These are phyloP conservation scores for Desoria tigrina DNA, from an alignment of 2,888 invertebrate genomes.

Conservation along the genomic window DNA sequence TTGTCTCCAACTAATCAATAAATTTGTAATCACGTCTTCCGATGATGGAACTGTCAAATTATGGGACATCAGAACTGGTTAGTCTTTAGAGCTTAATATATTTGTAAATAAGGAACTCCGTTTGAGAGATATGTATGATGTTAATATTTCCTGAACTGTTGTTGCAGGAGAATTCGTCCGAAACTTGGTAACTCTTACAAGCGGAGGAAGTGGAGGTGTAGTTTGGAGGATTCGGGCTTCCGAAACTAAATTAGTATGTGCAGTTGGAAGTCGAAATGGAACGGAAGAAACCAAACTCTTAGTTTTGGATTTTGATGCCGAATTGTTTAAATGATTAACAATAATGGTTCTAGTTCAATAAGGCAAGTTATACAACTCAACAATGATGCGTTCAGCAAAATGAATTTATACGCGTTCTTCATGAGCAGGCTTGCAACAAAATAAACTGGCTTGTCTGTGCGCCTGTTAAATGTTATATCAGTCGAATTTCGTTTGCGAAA, in stretches of 20 bases:
- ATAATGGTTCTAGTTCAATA: not conserved
- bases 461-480: too few species aligned
- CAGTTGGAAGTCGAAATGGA: constrained; percentile 96
- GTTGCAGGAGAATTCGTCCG: constrained; percentile 82
- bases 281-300: constrained; percentile 98
- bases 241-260: constrained; percentile 95
- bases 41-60: constrained; percentile 99
- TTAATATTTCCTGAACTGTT: not conserved
- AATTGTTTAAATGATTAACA: constrained; percentile 42
- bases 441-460: too few species aligned
- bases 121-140: not conserved
- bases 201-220: constrained; percentile 96
- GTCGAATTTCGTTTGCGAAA: too few species aligned
- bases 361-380: not conserved
- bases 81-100: constrained; percentile 30
- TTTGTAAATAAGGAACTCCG: not conserved
- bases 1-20: constrained; percentile 93
- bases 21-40: constrained; percentile 97
- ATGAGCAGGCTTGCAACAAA: too few species aligned
- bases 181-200: constrained; percentile 88
- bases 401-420: too few species aligned
- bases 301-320: constrained; percentile 92
- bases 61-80: constrained; percentile 94
- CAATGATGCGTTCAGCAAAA: not conserved
- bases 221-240: constrained; percentile 97